Conservation (phyloP, 1,140 invertebrate genomes). For the Cotesia glomerata region DNA sequence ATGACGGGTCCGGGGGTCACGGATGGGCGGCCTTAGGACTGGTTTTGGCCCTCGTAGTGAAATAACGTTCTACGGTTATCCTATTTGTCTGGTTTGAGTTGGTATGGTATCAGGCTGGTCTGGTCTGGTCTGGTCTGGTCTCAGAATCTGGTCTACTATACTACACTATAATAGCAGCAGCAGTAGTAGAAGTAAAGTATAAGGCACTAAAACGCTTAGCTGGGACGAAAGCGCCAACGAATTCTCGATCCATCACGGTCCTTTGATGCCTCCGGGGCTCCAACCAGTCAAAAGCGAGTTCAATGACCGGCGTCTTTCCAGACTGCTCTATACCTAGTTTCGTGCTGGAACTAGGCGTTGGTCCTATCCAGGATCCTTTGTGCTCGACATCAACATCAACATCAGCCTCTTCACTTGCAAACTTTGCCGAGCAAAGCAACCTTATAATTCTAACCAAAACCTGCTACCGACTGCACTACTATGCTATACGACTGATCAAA, state of each 20-base stretch:
- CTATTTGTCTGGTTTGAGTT: constrained; percentile 44
- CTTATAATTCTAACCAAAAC: no score
- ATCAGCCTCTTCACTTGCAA: background rate
- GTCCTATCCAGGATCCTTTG: background rate
- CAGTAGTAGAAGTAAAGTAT: no score
- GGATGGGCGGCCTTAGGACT: constrained; percentile 59
- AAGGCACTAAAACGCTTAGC: background rate
- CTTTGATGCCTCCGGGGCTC: constrained; percentile 10
- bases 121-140: no score
- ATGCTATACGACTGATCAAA: no score
- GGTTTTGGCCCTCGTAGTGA: constrained; percentile 53
- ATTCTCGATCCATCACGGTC: constrained; percentile 16
- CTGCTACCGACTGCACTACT: no score
- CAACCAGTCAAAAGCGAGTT: constrained; percentile 4
- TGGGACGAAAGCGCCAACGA: constrained; percentile 15
- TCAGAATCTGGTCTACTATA: no score
- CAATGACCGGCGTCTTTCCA: background rate
- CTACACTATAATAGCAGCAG: no score
- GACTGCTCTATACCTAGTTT: background rate
- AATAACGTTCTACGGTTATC: constrained; percentile 39
- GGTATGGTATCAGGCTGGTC: no score
- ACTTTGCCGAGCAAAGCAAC: no score
- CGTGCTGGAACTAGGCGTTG: background rate
- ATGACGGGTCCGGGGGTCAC: constrained; percentile 57
- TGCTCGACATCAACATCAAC: background rate